Conservation (phyloP, 2,113 vertebrate species). For the Microtus richardsoni region DNA sequence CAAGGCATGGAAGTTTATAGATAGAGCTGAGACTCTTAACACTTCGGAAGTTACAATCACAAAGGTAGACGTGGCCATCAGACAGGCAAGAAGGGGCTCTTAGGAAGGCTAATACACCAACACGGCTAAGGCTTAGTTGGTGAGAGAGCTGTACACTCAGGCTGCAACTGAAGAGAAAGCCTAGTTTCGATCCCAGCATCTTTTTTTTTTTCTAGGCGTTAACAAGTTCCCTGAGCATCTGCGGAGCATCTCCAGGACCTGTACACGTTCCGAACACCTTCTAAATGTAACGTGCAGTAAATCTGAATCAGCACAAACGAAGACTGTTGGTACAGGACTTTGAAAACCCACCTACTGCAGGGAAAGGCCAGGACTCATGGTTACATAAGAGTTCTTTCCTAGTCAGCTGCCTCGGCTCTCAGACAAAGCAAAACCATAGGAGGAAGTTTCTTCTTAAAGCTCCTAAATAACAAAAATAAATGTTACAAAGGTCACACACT, state of each 20-base stretch:
- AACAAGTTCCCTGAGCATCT: background rate
- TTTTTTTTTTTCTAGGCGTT: background rate
- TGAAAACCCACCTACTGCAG: background rate
- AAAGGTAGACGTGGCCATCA: background rate
- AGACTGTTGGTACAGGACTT: background rate
- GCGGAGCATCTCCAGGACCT: background rate
- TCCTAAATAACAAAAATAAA: slow-evolving; percentile 57
- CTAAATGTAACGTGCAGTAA: background rate
- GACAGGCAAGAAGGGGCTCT: background rate
- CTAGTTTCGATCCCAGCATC: accelerated
- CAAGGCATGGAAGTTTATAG: background rate
- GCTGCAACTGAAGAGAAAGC: background rate
- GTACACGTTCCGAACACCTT: background rate
- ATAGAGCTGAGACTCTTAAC: background rate
- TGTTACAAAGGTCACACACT: slow-evolving; percentile 50
- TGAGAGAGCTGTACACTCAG: background rate
- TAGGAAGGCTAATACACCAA: background rate
- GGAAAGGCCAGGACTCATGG: slow-evolving; percentile 54
- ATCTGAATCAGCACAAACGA: background rate
- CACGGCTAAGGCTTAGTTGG: background rate
- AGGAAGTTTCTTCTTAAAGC: slow-evolving; percentile 63
- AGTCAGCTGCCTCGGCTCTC: slow-evolving; percentile 61
- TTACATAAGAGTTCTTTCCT: slow-evolving; percentile 53
- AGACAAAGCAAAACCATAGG: slow-evolving; percentile 45
- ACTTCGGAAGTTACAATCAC: background rate